A percentile compares a stretch with the other conserved stretches of the same genome.
These are phyloP conservation scores for Diarsia mendica DNA, from an alignment of 2,888 invertebrate species.

Conservation along the genomic window DNA sequence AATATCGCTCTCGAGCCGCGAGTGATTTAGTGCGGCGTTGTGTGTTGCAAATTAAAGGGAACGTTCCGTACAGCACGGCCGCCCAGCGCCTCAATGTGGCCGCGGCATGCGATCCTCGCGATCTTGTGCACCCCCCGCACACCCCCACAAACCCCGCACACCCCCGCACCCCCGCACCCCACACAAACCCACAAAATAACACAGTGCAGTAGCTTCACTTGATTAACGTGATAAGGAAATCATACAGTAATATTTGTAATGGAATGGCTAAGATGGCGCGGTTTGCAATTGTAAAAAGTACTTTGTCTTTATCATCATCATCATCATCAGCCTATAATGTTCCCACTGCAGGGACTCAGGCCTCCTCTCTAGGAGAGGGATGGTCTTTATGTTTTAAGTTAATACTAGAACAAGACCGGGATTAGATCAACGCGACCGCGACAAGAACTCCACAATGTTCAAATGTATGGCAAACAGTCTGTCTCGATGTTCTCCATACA, in stretches of 20 bases:
- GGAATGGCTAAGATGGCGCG: background rate
- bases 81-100: conserved; percentile 43
- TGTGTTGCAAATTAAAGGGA: conserved; percentile 62
- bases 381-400: too few relatives aligned
- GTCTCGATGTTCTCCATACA: background rate
- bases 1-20: conserved; percentile 54
- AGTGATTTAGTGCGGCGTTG: conserved; percentile 58
- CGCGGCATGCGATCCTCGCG: conserved; percentile 53
- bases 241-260: background rate
- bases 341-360: too few relatives aligned
- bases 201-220: background rate
- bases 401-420: too few relatives aligned
- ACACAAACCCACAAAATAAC: background rate
- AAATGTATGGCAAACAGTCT: background rate
- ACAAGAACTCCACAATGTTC: background rate
- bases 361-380: too few relatives aligned
- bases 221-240: conserved; percentile 16
- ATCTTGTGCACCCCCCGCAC: background rate
- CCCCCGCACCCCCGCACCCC: too few relatives aligned
- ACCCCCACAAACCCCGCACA: too few relatives aligned
- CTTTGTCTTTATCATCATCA: background rate
- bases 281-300: background rate
- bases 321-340: too few relatives aligned
- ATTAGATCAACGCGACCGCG: background rate
- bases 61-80: conserved; percentile 32